Conservation (phyloP, 2,113 vertebrate species). For the Silurus glanis region DNA sequence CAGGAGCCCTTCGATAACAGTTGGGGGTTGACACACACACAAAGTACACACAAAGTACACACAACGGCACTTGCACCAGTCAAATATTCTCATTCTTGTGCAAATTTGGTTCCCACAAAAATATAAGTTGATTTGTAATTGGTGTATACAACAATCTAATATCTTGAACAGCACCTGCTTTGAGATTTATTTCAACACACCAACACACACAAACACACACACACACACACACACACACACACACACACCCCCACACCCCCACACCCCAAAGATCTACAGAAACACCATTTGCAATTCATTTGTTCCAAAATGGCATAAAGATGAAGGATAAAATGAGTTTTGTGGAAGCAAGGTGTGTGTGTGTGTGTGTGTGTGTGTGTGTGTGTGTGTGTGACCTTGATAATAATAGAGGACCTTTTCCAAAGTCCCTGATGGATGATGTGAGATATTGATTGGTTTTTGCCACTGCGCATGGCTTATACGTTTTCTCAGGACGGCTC, state of each 20-base stretch:
- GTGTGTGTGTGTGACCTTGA: background rate
- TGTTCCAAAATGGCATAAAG: conserved; percentile 12
- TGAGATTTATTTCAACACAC: too few species aligned
- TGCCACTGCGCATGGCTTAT: background rate
- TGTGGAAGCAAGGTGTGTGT: background rate
- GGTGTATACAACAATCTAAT: conserved; percentile 7
- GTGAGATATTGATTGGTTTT: conserved; percentile 20
- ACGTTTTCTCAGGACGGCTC: background rate
- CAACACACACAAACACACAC: background rate
- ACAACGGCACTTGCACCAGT: background rate
- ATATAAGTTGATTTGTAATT: background rate
- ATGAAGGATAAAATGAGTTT: background rate
- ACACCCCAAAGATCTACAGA: background rate
- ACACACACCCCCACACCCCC: conserved; percentile 9
- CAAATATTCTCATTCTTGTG: background rate
- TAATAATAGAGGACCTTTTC: conserved; percentile 31
- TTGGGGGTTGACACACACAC: conserved; percentile 1
- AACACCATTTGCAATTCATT: background rate
- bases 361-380: background rate
- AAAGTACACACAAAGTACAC: background rate
- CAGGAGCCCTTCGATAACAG: conserved; percentile 57
- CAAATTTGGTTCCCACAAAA: background rate
- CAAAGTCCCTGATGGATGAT: background rate
- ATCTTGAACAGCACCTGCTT: background rate
- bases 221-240: background rate